Base-by-base conservation (phyloP, 2,113 vertebrate species). In the Stigmatopora argus region DNA sequence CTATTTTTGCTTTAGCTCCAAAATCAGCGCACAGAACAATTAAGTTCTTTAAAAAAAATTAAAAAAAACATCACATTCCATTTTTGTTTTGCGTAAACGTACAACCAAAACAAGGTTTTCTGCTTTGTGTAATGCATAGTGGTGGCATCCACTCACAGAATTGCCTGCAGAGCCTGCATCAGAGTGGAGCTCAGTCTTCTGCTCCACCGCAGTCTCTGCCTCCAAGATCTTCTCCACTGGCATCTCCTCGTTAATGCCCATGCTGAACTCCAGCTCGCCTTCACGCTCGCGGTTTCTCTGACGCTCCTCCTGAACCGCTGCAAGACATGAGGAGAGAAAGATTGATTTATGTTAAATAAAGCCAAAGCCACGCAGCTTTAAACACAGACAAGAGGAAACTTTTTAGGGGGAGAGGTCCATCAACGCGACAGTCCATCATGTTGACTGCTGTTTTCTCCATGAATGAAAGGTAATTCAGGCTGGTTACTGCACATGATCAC, bases 171-270 rank as follows among this genome's bases (percentile, higher is more conserved):
- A 91, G 41, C 90, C 89, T 34, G 92, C 90, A 18, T 96, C 94
- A 7, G 92, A 89, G 79, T 91, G 90, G 71, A 94, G 92, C 84
- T 96, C 93, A 19, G 92, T 93, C 79, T 94, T 94, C 83, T 93
- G 93, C 69, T 95, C 94, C 82, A 95, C 94, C 1, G 94, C 93
- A 5, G 92, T 91, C 80, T 96, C 94, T 7, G 94, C 94, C 77
- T 95, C 94, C 84, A 96, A 81, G 75, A 96, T 96, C 88, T 95
- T 94, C 88, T 95, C 94, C 85, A 95, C 94, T 0, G 94, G 94
- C 94, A 96, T 96, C 85, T 96, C 94, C 73, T 96, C 94, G 0
- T 94, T 94, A 75, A 90, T 92, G 1, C 90, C 87, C 3, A 88
- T 88, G 26, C 85, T 89, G 62, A 89, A 88, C 79, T 94, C 93